A percentile compares a stretch with the other conserved stretches of the same genome.
Conservation (phyloP, 2,113 vertebrate species). For the Myotis lucifugus region DNA sequence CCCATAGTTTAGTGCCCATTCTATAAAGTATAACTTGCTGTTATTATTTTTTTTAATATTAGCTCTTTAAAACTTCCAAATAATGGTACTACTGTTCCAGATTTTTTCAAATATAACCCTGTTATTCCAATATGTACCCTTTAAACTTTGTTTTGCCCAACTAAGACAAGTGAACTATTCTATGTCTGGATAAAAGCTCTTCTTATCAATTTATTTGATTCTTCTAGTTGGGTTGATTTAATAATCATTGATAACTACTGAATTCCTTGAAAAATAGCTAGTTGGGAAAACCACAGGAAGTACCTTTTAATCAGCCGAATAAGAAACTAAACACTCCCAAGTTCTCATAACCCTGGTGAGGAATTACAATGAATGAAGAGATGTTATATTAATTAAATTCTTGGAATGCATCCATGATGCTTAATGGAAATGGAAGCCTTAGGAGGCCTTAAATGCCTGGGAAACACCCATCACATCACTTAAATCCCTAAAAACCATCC, state of each 20-base stretch:
- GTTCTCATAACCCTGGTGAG: constrained; percentile 68
- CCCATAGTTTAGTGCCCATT: background rate
- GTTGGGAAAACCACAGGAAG: constrained; percentile 51
- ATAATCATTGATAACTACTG: constrained; percentile 47
- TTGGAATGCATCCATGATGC: constrained; percentile 61
- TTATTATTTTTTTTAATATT: background rate
- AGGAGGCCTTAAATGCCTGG: constrained; percentile 40
- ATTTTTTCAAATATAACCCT: background rate
- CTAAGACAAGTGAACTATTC: background rate
- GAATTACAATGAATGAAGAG: constrained; percentile 71
- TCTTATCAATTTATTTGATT: constrained; percentile 36
- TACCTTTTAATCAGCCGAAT: constrained; percentile 66
- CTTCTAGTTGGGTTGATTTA: constrained; percentile 34
- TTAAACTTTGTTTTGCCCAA: background rate
- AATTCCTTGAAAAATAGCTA: constrained; percentile 52
- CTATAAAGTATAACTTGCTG: background rate
- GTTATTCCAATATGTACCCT: background rate
- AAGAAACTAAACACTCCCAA: constrained; percentile 66
- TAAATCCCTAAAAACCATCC: constrained; percentile 14
- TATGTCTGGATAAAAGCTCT: background rate
- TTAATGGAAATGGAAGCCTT: constrained; percentile 69
- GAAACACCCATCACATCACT: constrained; percentile 62
- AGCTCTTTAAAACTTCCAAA: constrained; percentile 13
- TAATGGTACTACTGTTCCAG: background rate
- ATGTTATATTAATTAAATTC: constrained; percentile 75